Base-by-base conservation (phyloP, 1,140 invertebrate species). In the Drosophila kikkawai region DNA sequence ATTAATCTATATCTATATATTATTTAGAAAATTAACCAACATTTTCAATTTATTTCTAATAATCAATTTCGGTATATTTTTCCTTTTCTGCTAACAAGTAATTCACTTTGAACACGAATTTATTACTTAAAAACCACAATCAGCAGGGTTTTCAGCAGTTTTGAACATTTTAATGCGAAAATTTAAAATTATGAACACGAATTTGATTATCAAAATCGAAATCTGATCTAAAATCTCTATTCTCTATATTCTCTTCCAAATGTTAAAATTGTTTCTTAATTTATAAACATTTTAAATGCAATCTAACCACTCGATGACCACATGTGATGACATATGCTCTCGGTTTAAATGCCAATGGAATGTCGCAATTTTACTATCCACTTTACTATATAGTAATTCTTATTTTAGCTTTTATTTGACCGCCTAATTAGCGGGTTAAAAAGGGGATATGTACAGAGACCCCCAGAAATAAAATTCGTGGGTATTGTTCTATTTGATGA, bases 401-500 rank as follows among this genome's bases (percentile, higher is more conserved):
- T 26, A 68, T 44, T 53, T 53, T 19, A 44, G 47, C 47, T 19
- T 42, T 44, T 9, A 37, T 56, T 70, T 69, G 39, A 7, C 26
- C 32, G 42, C 29, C 47, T 47, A 70, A 70, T 70, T 70, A 70
- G 39, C 64, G 22, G n/a, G 19, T 53, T 63, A 53, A 69, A 56
- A 57, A 55, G 48, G 26, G 65, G 61, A 80, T 75, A 76, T 22
- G 61, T 41, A 67, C 61, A 36, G 19, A 34, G 22, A 22, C 34
- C 6, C 29, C 1, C 44, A 22, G 41, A 59, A 73, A 73, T 50
- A 50, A 58, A 34, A 51, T 69, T 44, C 26, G 37, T 37, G 37
- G 29, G 7, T 58, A 66, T 82, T 86, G 70, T 87, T 86, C 67
- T 87, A 73, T 58, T 69, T 64, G 56, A 53, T 75, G 41, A 55